Evolutionary conservation across 2,113 vertebrate species (phyloP), one percentile per base, ranked within the genome.

Genomic region (Cromileptes altivelis): DNA sequence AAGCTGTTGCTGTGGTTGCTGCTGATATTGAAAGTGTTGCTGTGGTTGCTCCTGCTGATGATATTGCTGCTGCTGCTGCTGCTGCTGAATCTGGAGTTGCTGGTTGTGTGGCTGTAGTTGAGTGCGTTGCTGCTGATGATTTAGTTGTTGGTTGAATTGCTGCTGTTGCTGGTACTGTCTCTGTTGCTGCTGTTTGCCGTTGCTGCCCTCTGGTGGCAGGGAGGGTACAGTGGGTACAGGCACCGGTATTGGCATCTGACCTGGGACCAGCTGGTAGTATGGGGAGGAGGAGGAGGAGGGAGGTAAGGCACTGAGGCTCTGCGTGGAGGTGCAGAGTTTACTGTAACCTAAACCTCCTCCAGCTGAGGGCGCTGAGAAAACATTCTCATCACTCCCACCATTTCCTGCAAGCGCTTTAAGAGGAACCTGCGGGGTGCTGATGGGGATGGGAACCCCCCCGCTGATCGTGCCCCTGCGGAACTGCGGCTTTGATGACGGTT

Each of bases 361-460:
- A 13, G 61, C 62, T 8, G 82, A 56, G 2, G 92, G 88, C 6
- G 1, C 81, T 0, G 15, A 4, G 42, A 84, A 93, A 0, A 92
- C 75, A 3, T 87, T 91, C 61, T 93, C 93, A 0, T 94, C 82
- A 3, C 91, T 94, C 2, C 88, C 86, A 0, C n/a, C 56, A 12
- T 67, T 82, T 3, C 78, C 86, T 0, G 50, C 73, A 0, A 81
- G 45, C 2, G 73, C 81, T 55, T 91, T 95, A 10, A 94, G 62
- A 1, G 96, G 96, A 40, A 97, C 95, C 92, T 96, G 94, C 0
- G 96, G 96, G 5, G 96, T 96, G 78, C 87, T 84, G 84, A 97
- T 96, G 61, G 96, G 96, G 57, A 96, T 96, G 47, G 96, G 96
- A 2, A 96, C 93, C 2, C 96, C 96, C 0, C 96, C 96, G 33